phyloP scores from a whole-genome alignment of 2,888 invertebrate genomes.

The Agrochola lychnidis region DNA sequence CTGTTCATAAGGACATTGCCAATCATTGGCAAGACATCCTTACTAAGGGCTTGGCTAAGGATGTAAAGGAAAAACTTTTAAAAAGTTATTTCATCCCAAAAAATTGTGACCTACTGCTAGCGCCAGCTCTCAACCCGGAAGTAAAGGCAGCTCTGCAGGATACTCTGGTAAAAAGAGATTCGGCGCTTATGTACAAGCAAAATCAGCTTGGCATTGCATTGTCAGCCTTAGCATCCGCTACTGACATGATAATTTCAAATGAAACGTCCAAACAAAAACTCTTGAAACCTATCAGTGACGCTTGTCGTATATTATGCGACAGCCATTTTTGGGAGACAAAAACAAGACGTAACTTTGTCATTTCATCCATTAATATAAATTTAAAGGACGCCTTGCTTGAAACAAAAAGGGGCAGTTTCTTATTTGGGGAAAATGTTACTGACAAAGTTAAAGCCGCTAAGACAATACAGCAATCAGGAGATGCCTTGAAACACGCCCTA shows the following conservation, averaged over 20 bases:
- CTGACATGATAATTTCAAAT: constrained; percentile 4
- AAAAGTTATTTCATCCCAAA: background rate
- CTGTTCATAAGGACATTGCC: background rate
- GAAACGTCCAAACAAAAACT: constrained; percentile 4
- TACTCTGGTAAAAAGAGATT: background rate
- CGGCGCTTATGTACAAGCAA: background rate
- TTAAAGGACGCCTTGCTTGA: background rate
- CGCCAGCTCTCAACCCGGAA: background rate
- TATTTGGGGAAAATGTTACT: constrained; percentile 9
- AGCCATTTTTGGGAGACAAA: constrained; percentile 4
- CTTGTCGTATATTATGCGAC: constrained; percentile 1
- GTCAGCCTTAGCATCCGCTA: constrained; percentile 1
- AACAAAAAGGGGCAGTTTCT: constrained; percentile 3
- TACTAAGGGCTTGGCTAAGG: background rate
- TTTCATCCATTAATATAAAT: background rate
- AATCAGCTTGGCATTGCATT: constrained; percentile 5
- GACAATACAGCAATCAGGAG: too few species aligned
- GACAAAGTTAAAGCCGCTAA: background rate
- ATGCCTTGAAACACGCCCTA: too few species aligned
- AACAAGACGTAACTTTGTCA: background rate
- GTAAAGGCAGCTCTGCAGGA: background rate
- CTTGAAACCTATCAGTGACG: background rate
- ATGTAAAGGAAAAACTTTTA: constrained; percentile 1
- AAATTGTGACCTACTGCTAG: background rate
- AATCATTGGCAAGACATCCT: constrained; percentile 1